Conservation (phyloP, 2,113 vertebrate species). For the Perca fluviatilis region DNA sequence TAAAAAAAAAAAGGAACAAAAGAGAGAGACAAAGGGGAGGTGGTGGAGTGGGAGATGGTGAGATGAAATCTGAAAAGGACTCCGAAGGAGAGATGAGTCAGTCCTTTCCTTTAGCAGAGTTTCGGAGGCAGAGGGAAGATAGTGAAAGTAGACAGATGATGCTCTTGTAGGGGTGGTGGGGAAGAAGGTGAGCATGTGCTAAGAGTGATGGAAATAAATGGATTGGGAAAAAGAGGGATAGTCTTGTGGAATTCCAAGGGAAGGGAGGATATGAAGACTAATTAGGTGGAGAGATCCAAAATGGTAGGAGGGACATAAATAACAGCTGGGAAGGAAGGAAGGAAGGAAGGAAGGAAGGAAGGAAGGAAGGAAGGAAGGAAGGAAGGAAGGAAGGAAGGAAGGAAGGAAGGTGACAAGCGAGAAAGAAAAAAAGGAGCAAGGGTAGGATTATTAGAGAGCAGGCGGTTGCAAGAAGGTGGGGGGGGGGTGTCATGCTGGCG, state of each 20-base stretch:
- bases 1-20: neutral
- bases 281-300: conserved; percentile 65
- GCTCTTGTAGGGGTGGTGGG: neutral
- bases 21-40: neutral
- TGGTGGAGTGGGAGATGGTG: neutral
- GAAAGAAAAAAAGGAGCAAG: neutral
- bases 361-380: conserved; percentile 21
- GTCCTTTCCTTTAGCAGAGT: conserved; percentile 22
- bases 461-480: neutral
- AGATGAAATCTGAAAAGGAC: conserved; percentile 18
- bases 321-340: conserved; percentile 56
- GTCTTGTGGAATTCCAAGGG: conserved; percentile 50
- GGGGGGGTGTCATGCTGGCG: neutral
- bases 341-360: neutral
- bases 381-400: neutral
- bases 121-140: conserved; percentile 7
- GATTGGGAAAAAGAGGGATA: conserved; percentile 27
- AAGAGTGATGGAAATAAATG: conserved; percentile 45
- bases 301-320: conserved; percentile 48
- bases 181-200: conserved; percentile 11
- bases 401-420: conserved; percentile 22
- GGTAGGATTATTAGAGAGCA: neutral
- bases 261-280: conserved; percentile 63
- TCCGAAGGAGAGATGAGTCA: conserved; percentile 30
- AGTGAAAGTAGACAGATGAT: conserved; percentile 20